phyloP scores from a whole-genome alignment of 2,113 vertebrate genomes.

The Mellivora capensis region DNA sequence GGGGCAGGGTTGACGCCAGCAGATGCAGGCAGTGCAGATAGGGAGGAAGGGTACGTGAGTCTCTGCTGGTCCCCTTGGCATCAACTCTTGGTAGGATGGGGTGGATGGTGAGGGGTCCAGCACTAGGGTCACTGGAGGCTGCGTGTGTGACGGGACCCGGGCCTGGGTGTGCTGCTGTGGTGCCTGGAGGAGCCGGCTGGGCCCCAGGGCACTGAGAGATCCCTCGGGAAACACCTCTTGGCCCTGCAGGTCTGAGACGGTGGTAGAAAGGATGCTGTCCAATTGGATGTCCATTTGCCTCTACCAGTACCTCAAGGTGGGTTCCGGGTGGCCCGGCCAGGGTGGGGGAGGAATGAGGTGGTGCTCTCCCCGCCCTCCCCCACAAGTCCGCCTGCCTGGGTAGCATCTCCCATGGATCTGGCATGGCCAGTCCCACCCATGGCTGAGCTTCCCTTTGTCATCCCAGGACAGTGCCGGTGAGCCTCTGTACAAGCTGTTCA shows the following conservation, averaged over 20 bases:
- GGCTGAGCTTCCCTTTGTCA: not conserved
- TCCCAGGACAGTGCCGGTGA: constrained; percentile 94
- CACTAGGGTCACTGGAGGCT: not conserved
- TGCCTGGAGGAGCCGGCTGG: not conserved
- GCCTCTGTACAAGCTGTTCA: constrained; percentile 96
- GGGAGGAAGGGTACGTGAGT: rapidly evolving
- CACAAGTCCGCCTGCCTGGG: rapidly evolving
- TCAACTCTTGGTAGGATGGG: rapidly evolving
- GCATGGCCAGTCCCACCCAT: rapidly evolving
- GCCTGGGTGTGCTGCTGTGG: too few species aligned
- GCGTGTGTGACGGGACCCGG: rapidly evolving
- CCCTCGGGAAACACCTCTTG: not conserved
- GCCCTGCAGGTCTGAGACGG: constrained; percentile 91
- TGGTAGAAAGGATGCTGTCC: constrained; percentile 98
- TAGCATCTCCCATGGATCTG: not conserved
- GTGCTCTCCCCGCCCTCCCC: rapidly evolving
- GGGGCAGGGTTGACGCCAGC: too few species aligned
- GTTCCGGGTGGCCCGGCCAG: rapidly evolving
- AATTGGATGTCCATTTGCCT: constrained; percentile 99
- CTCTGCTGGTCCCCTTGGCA: not conserved
- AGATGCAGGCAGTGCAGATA: not conserved
- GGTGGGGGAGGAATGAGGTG: rapidly evolving
- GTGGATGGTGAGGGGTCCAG: not conserved
- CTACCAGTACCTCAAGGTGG: constrained; percentile 96
- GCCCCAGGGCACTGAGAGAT: rapidly evolving